These are phyloP conservation scores for Mantis religiosa DNA, from an alignment of 2,888 invertebrate species.

Conservation along the genomic window DNA sequence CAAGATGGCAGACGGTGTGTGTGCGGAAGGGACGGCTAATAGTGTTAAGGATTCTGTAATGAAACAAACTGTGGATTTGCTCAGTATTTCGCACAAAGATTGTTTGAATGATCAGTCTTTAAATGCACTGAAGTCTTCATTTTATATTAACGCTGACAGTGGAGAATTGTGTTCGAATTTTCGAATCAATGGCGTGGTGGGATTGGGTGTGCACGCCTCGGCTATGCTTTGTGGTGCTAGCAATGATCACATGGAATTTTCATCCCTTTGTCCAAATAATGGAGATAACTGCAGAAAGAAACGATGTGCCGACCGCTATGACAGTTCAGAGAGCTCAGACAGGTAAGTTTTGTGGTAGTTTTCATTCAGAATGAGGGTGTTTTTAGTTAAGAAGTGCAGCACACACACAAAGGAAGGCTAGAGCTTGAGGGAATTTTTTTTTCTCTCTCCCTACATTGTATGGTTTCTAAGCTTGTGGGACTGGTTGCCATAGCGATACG, in stretches of 20 bases:
- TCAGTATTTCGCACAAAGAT: conserved; percentile 47
- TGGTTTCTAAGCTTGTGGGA: not conserved
- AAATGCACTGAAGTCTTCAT: conserved; percentile 42
- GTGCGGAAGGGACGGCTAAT: conserved; percentile 58
- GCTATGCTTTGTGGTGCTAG: conserved; percentile 33
- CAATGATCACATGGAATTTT: conserved; percentile 31
- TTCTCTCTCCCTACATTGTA: not conserved
- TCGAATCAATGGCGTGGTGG: conserved; percentile 33
- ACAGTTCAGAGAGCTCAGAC: conserved; percentile 91
- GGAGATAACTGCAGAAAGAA: conserved; percentile 62
- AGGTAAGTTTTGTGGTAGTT: conserved; percentile 57
- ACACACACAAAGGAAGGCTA: conserved; percentile 17
- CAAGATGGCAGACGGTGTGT: conserved; percentile 81
- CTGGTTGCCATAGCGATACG: not conserved
- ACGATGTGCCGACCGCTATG: conserved; percentile 86
- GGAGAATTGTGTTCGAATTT: conserved; percentile 33
- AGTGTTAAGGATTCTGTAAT: conserved; percentile 48
- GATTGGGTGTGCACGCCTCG: conserved; percentile 34
- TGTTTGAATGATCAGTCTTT: conserved; percentile 46
- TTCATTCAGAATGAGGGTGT: not conserved
- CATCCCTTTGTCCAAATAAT: conserved; percentile 30
- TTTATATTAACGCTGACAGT: conserved; percentile 47
- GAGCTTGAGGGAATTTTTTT: not conserved
- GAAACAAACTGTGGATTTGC: conserved; percentile 43
- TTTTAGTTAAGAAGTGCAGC: not conserved